phyloP scores from a whole-genome alignment of 1,140 invertebrate species.

The Tetranychus cinnabarinus region DNA sequence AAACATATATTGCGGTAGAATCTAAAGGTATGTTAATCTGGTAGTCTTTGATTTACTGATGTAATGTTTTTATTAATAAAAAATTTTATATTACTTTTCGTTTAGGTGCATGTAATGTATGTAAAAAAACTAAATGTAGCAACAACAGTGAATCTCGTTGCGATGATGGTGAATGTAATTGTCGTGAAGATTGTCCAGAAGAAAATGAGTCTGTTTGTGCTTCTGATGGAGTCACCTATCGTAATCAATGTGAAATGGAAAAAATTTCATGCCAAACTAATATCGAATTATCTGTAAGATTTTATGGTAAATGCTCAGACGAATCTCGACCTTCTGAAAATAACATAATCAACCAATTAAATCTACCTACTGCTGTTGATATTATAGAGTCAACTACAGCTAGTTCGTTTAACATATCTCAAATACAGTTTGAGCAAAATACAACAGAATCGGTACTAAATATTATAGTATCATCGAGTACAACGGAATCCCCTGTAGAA shows the following conservation, averaged over 20 bases:
- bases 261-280: constrained; percentile 44
- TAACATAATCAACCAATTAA: not conserved
- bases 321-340: constrained; percentile 23
- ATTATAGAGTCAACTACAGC: too few species aligned
- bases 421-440: not conserved
- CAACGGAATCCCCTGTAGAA: not conserved
- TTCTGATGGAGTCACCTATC: constrained; percentile 55
- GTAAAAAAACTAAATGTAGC: constrained; percentile 23
- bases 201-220: constrained; percentile 48
- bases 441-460: not conserved
- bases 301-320: constrained; percentile 47
- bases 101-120: not conserved
- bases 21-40: not conserved
- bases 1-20: not conserved
- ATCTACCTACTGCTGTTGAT: too few species aligned
- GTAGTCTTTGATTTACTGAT: not conserved
- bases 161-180: constrained; percentile 55
- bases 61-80: not conserved
- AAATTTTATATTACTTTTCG: not conserved
- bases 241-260: constrained; percentile 52
- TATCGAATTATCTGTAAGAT: constrained; percentile 38
- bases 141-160: constrained; percentile 45
- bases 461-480: constrained; percentile 12
- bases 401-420: too few species aligned
- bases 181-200: constrained; percentile 46